Conservation (phyloP, 2,888 invertebrate genomes). For the Ormyrus thymus region DNA sequence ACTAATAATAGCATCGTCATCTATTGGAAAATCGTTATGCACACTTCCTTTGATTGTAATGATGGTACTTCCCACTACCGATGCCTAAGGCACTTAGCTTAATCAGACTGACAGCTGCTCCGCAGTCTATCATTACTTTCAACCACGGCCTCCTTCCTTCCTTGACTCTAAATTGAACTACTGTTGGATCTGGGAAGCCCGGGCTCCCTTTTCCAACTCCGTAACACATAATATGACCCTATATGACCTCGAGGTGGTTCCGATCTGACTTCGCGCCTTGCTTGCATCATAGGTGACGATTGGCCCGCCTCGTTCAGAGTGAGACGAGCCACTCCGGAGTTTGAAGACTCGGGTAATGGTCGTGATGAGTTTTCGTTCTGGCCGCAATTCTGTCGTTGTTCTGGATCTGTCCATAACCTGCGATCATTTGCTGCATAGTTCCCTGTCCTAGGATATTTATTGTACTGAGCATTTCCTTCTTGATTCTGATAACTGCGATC, state of each 20-base stretch:
- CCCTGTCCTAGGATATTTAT: too few relatives aligned
- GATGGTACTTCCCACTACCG: neutral
- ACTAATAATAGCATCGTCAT: too few relatives aligned
- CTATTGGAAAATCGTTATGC: too few relatives aligned
- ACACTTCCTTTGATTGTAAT: neutral
- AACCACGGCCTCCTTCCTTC: neutral
- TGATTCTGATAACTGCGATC: too few relatives aligned
- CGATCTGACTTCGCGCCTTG: neutral
- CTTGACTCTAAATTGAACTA: neutral
- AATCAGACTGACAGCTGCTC: neutral
- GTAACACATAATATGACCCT: neutral
- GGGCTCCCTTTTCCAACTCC: neutral
- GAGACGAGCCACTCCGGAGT: neutral
- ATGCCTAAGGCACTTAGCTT: neutral
- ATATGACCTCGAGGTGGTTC: neutral
- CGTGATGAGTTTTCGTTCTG: neutral
- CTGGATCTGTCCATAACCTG: too few relatives aligned
- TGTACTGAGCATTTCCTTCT: too few relatives aligned
- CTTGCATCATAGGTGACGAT: too few relatives aligned
- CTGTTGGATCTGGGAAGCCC: neutral
- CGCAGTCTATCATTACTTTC: neutral
- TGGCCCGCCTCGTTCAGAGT: too few relatives aligned
- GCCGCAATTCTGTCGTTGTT: neutral
- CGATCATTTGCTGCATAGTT: too few relatives aligned
- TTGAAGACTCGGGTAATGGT: neutral